Evolutionary conservation across 2,888 invertebrate species (phyloP), one percentile per base, ranked within the genome.

Genomic region (Caenorhabditis sp.): DNA sequence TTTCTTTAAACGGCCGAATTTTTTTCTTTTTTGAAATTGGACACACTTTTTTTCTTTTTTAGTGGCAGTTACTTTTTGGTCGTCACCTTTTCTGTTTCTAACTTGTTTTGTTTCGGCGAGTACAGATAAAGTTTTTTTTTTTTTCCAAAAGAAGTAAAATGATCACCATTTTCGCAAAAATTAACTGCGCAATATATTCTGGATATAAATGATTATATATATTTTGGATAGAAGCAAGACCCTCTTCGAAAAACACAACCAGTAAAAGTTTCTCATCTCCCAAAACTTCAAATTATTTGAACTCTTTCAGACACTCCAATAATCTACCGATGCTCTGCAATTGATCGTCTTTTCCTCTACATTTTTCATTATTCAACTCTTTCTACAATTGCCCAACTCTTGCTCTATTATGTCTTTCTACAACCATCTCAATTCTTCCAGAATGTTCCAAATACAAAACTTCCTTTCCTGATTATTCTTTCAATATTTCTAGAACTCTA

Each of bases 221-320:
- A 43, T 43, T 14, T 10, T 43, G 43, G 36, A 12, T 36, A 36
- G 36, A 8, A 36, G 12, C 5, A 43, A 12, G 14, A 6, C n/a
- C n/a, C n/a, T n/a, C n/a, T n/a, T n/a, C n/a, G n/a, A n/a, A n/a
- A n/a, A n/a, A n/a, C n/a, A n/a, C n/a, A n/a, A n/a, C n/a, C n/a
- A n/a, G n/a, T n/a, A n/a, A n/a, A n/a, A n/a, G n/a, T n/a, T n/a
- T n/a, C n/a, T n/a, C n/a, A n/a, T n/a, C n/a, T n/a, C n/a, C n/a
- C n/a, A n/a, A 43, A 6, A 57, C 14, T 12, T 51, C 51, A 23
- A 51, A 26, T 23, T 17, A 26, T 55, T 55, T n/a, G n/a, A n/a
- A n/a, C n/a, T n/a, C n/a, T n/a, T 55, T 26, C 51, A 51, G 51
- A 51, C 5, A 51, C 51, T 51, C 51, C 43, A 43, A 43, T 43